Conservation (phyloP, 2,888 invertebrate species). For the Miltochrista miniata region DNA sequence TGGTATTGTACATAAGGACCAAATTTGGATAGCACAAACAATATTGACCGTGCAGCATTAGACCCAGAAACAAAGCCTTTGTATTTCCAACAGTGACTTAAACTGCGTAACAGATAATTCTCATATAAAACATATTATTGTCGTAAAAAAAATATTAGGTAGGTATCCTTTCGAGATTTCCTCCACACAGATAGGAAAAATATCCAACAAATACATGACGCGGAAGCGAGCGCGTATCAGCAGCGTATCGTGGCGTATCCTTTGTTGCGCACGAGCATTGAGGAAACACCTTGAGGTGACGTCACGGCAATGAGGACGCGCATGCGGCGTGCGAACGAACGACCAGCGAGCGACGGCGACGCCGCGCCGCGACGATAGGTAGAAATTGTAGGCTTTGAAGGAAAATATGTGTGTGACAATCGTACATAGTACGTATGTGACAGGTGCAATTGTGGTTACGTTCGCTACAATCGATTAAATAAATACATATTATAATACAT, state of each 20-base stretch:
- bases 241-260: slow-evolving; percentile 48
- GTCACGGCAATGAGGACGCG: slow-evolving; percentile 29
- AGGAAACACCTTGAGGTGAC: slow-evolving; percentile 52
- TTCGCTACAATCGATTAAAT: neutral
- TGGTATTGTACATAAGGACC: neutral
- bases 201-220: slow-evolving; percentile 41
- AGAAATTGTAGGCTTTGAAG: slow-evolving; percentile 30
- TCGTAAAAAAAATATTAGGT: slow-evolving; percentile 9
- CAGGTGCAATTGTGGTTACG: neutral
- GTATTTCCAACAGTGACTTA: neutral
- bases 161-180: slow-evolving; percentile 24
- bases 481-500: too few species aligned
- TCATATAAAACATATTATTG: neutral
- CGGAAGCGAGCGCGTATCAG: slow-evolving; percentile 44
- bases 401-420: slow-evolving; percentile 20
- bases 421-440: neutral
- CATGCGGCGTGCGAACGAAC: slow-evolving; percentile 20
- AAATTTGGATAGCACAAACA: neutral
- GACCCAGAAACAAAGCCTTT: neutral
- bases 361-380: slow-evolving; percentile 11
- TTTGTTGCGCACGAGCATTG: slow-evolving; percentile 46
- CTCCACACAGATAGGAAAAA: slow-evolving; percentile 37
- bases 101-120: slow-evolving; percentile 1
- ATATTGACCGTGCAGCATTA: neutral
- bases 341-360: too few species aligned